Conservation (phyloP, 2,888 invertebrate genomes). For the Acleris sparsana region DNA sequence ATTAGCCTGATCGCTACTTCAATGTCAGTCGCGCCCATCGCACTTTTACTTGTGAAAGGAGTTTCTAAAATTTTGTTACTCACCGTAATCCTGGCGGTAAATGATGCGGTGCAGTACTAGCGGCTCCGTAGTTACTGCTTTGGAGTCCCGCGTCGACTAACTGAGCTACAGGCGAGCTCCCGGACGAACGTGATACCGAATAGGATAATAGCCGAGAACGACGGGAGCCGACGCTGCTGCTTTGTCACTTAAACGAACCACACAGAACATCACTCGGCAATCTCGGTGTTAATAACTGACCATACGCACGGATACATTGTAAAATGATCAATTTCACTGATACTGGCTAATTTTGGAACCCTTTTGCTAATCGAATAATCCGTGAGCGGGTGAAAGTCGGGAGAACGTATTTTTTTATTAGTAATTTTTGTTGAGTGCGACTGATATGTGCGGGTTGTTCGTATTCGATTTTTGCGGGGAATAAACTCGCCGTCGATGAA, state of each 20-base stretch:
- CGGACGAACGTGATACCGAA: conserved; percentile 76
- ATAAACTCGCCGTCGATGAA: conserved; percentile 54
- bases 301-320: conserved; percentile 72
- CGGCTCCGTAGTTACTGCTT: conserved; percentile 83
- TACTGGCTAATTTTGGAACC: conserved; percentile 61
- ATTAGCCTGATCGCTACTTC: conserved; percentile 64
- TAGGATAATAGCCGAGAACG: conserved; percentile 76
- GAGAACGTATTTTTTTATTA: conserved; percentile 10
- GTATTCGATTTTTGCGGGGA: conserved; percentile 48
- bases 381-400: conserved; percentile 75
- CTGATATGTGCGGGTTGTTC: conserved; percentile 49
- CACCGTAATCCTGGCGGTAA: conserved; percentile 80
- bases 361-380: conserved; percentile 74
- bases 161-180: conserved; percentile 69
- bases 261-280: conserved; percentile 66
- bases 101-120: conserved; percentile 79
- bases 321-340: conserved; percentile 56
- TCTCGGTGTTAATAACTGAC: conserved; percentile 60
- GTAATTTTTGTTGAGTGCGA: conserved; percentile 35
- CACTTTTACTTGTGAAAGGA: conserved; percentile 35
- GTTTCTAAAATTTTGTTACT: conserved; percentile 51
- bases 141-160: conserved; percentile 80
- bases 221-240: conserved; percentile 74
- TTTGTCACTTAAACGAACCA: conserved; percentile 78
- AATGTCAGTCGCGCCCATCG: conserved; percentile 65